These are phyloP conservation scores for Bungarus multicinctus DNA, from an alignment of 2,113 vertebrate species.

Conservation along the genomic window DNA sequence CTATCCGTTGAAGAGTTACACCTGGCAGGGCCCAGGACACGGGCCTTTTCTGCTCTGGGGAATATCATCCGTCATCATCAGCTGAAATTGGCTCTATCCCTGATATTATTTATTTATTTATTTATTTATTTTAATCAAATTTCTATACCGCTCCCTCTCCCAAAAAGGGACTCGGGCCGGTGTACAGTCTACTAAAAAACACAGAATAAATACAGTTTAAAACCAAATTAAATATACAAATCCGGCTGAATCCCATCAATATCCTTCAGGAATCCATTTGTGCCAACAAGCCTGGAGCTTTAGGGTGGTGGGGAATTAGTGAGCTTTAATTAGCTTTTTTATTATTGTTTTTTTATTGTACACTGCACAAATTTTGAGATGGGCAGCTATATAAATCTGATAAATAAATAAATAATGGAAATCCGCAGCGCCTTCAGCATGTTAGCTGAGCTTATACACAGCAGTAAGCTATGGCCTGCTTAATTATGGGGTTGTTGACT, in stretches of 20 bases:
- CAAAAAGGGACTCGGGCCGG: too few species aligned
- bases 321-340: background rate
- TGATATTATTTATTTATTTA: too few species aligned
- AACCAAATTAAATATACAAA: too few species aligned
- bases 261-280: background rate
- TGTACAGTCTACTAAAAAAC: too few species aligned
- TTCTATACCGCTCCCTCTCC: too few species aligned
- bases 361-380: background rate
- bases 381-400: background rate
- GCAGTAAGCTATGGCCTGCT: background rate
- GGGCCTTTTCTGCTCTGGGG: background rate
- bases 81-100: background rate
- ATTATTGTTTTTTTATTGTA: background rate
- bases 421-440: background rate
- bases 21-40: background rate
- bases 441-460: background rate
- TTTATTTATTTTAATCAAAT: too few species aligned
- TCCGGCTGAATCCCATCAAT: too few species aligned
- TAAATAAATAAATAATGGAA: background rate
- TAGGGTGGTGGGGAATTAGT: background rate
- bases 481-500: background rate
- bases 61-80: background rate
- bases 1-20: background rate
- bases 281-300: background rate
- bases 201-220: too few species aligned